These are phyloP conservation scores for Bombyx mandarina DNA, from an alignment of 1,140 invertebrate species.

Conservation along the genomic window DNA sequence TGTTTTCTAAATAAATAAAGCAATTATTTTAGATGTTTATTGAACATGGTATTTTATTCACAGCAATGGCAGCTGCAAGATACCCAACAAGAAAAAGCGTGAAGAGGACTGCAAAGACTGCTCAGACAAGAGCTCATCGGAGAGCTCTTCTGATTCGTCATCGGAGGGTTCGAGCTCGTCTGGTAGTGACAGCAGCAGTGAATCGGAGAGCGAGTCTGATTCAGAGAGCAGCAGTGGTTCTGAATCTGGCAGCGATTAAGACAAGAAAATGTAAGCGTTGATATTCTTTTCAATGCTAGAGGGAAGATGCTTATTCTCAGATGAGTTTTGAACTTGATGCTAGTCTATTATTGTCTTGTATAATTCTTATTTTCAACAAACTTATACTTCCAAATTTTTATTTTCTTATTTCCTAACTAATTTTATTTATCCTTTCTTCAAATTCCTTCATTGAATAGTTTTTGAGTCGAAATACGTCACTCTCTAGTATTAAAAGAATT, in stretches of 20 bases:
- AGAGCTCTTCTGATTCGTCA: conserved; percentile 39
- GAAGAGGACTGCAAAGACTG: conserved; percentile 34
- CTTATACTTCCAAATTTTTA: conserved; percentile 3
- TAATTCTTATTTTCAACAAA: not conserved
- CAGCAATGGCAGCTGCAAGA: conserved; percentile 49
- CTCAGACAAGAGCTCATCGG: conserved; percentile 42
- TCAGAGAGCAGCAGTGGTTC: conserved; percentile 40
- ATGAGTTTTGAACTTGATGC: too few species aligned
- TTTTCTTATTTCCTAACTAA: too few species aligned
- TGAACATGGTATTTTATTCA: conserved; percentile 1
- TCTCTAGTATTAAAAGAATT: too few species aligned
- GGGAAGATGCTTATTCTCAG: too few species aligned
- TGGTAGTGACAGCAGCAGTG: conserved; percentile 41
- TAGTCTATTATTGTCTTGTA: too few species aligned
- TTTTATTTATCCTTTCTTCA: too few species aligned
- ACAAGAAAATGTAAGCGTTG: not conserved
- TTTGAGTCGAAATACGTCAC: too few species aligned
- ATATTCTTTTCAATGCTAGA: too few species aligned
- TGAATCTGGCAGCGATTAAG: conserved; percentile 40
- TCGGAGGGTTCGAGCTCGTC: conserved; percentile 38
- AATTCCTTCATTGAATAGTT: too few species aligned
- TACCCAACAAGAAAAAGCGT: conserved; percentile 51
- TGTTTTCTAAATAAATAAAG: too few species aligned
- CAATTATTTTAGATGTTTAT: too few species aligned
- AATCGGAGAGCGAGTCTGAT: conserved; percentile 42